Conservation (phyloP, 2,113 vertebrate genomes). For the Tragelaphus scriptus region DNA sequence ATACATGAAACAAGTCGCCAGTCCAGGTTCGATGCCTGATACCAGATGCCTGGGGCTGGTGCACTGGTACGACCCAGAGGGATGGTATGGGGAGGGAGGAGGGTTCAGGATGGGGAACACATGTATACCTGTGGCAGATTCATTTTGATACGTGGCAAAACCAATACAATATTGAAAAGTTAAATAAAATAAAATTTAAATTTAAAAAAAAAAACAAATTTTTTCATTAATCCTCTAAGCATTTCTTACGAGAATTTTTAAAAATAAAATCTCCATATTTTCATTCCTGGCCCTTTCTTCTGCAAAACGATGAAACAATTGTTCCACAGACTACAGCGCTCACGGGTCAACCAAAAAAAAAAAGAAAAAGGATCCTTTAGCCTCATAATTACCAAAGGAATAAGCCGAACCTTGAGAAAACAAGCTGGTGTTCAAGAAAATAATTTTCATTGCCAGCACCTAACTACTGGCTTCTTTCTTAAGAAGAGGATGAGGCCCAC, state of each 20-base stretch:
- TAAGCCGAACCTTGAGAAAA: constrained; percentile 81
- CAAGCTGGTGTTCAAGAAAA: constrained; percentile 78
- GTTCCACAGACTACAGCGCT: constrained; percentile 63
- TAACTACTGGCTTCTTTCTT: constrained; percentile 76
- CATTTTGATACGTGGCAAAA: too few relatives aligned
- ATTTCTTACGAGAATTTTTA: constrained; percentile 3
- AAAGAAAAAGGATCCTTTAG: constrained; percentile 70
- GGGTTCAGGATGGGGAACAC: too few relatives aligned
- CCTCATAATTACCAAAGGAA: constrained; percentile 78
- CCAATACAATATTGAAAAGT: too few relatives aligned
- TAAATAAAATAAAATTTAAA: too few relatives aligned
- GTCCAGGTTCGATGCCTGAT: too few relatives aligned
- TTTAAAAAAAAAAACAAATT: neutral
- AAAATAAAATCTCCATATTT: constrained; percentile 27
- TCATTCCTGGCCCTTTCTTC: neutral
- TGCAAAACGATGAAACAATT: constrained; percentile 72
- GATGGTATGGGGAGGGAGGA: too few relatives aligned
- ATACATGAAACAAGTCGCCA: too few relatives aligned
- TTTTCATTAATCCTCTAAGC: constrained; percentile 12
- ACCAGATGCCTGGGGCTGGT: too few relatives aligned
- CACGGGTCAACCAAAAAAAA: constrained; percentile 50
- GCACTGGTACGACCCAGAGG: too few relatives aligned
- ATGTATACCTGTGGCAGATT: too few relatives aligned
- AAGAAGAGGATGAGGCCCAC: constrained; percentile 75
- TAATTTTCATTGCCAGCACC: constrained; percentile 73